These are phyloP conservation scores for Balanococcus diminutus DNA, from an alignment of 2,888 invertebrate species.

Conservation along the genomic window DNA sequence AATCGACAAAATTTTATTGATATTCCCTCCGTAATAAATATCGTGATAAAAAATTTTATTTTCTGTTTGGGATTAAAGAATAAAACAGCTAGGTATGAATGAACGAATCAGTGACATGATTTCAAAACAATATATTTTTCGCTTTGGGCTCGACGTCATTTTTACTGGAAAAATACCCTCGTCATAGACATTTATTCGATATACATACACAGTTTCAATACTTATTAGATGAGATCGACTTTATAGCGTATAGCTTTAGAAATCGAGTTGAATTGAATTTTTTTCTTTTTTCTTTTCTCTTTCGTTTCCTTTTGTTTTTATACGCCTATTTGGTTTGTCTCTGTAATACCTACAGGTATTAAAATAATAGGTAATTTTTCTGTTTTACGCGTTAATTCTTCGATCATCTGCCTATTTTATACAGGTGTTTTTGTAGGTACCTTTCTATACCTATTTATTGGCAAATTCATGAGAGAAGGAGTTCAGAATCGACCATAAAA, in stretches of 20 bases:
- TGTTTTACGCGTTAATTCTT: too few relatives aligned
- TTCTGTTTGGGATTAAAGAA: background rate
- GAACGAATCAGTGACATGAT: background rate
- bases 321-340: background rate
- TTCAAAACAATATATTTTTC: constrained; percentile 27
- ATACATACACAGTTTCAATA: background rate
- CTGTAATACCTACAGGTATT: background rate
- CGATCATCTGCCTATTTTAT: too few relatives aligned
- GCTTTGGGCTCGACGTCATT: background rate
- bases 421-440: too few relatives aligned
- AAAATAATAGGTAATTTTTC: too few relatives aligned
- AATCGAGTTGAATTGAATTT: background rate
- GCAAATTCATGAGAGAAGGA: too few relatives aligned
- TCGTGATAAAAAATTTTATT: background rate
- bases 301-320: background rate
- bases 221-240: background rate
- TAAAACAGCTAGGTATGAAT: background rate
- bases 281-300: too few relatives aligned
- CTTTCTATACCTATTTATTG: too few relatives aligned
- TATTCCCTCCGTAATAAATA: background rate
- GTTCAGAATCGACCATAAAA: too few relatives aligned
- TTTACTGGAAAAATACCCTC: constrained; percentile 5
- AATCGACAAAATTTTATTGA: background rate
- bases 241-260: background rate
- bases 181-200: background rate